Base-by-base conservation (phyloP, 1,140 invertebrate genomes). In the Caenorhabditis inopinata region DNA sequence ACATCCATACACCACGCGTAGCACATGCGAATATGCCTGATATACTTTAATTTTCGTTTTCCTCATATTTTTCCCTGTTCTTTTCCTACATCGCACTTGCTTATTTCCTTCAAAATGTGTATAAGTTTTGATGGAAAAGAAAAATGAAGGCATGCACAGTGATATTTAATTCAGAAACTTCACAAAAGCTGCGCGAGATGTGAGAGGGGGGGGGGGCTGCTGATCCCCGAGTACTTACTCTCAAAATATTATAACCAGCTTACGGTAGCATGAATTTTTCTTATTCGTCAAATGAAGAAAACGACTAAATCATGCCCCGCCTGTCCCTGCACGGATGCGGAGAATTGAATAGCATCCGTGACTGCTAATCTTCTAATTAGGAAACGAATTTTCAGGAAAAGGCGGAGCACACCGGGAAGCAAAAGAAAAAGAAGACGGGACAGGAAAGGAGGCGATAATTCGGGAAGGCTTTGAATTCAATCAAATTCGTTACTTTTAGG, bases 401-500 rank as follows among this genome's bases (percentile, higher is more conserved):
- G 58, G 58, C 58, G 58, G 58, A 29, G 53, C 16, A 62, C 32
- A 35, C 51, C 3, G 25, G 58, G 25, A 18, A 68, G 38, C n/a
- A 38, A 38, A 9, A 18, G 27, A 38, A 42, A 68, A 68, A n/a
- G 58, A 68, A 42, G 38, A 42, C 38, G 38, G 58, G 27, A 21
- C 2, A 16, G 49, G 5, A 25, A 29, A 16, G 6, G 25, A 68
- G 21, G 38, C 32, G 58, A 68, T 68, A 32, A 68, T 68, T 68
- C 58, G 58, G 58, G 58, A 68, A 16, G 58, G 58, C 58, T 68
- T 68, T 68, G 58, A 75, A 75, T 75, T 75, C 74, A 75, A 48
- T 49, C 74, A 75, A 75, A 75, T 75, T 47, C 74, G 74, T 75
- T 49, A 75, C 42, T 75, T 75, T 75, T 49, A 32, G 47, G 74